These are phyloP conservation scores for silkworm (Bombyx mori) DNA, from an alignment of 1,140 invertebrate species.

Conservation along the genomic window ASM3026992v2 NC_085130.1:813001-813500, in stretches of 20 bases:
- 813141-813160: conserved; percentile 33
- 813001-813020: conserved; percentile 22
- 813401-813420: conserved; percentile 5
- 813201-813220: conserved; percentile 26
- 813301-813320: conserved; percentile 21
- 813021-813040: conserved; percentile 30
- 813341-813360: conserved; percentile 22
- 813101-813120: conserved; percentile 26
- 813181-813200: conserved; percentile 30
- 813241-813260: conserved; percentile 27
- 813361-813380: conserved; percentile 34
- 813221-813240: conserved; percentile 30
- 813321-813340: conserved; percentile 10
- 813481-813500: conserved; percentile 1
- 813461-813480: conserved; percentile 5
- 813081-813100: conserved; percentile 22
- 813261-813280: conserved; percentile 26
- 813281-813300: conserved; percentile 40
- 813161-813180: conserved; percentile 39
- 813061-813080: conserved; percentile 45
- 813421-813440: conserved; percentile 19
- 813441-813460: neutral
- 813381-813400: conserved; percentile 28
- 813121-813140: conserved; percentile 35
- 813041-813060: conserved; percentile 43